Percentiles rank a stretch among this genome's conserved stretches.
These are phyloP conservation scores for Clamator glandarius DNA, from an alignment of 2,797 vertebrate genomes.

Conservation along the genomic window DNA sequence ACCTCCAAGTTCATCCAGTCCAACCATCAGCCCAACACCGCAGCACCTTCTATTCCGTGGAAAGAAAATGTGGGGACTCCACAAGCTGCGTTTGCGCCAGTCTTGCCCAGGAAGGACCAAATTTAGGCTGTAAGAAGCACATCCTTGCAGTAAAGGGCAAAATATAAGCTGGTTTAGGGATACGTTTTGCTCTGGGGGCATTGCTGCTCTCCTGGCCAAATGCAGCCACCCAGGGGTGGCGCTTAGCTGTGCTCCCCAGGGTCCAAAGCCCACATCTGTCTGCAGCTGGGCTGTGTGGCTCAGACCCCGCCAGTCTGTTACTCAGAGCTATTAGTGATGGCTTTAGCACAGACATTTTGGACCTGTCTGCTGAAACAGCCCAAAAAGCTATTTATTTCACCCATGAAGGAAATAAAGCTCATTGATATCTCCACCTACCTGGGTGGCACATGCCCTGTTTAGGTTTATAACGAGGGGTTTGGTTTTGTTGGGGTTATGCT, in stretches of 20 bases:
- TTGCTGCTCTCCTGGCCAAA: neutral
- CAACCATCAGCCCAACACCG: too few relatives aligned
- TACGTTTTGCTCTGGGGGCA: rapidly evolving
- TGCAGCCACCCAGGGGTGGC: rapidly evolving
- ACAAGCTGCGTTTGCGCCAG: rapidly evolving
- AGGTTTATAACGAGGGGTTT: neutral
- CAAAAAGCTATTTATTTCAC: neutral
- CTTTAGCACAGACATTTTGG: neutral
- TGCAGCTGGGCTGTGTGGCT: neutral
- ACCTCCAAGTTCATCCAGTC: too few relatives aligned
- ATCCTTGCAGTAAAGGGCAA: neutral
- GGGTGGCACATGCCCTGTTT: neutral
- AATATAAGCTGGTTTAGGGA: rapidly evolving
- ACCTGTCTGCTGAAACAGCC: neutral
- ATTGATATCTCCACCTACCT: neutral
- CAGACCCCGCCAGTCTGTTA: rapidly evolving
- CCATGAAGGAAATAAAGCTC: neutral
- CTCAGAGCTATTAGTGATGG: rapidly evolving
- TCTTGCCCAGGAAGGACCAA: neutral
- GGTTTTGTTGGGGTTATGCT: neutral
- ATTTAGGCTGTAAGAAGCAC: neutral
- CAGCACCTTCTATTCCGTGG: too few relatives aligned
- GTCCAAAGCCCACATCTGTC: neutral
- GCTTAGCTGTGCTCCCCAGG: neutral
- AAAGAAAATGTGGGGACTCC: neutral